Evolutionary conservation across 53 echinoderm and acorn worm species (phyloP), one percentile per base, ranked within the genome.

Genomic region (Hippasteria phrygiana): DNA sequence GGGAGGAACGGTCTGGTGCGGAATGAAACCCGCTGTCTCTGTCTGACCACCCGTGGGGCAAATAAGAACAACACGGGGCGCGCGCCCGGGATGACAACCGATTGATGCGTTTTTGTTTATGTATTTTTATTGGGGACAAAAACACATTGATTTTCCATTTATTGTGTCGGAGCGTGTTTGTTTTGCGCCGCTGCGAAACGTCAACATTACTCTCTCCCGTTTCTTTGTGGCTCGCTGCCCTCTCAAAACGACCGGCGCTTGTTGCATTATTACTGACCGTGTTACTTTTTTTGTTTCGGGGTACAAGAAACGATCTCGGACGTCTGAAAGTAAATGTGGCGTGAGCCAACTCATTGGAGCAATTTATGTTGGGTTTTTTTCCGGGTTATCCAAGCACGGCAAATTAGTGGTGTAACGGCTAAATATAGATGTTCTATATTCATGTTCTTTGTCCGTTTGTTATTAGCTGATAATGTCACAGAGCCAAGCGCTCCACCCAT

Each of bases 71-170:
- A 51, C 33, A 51, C 13, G 11, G 48, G 14, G 31, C 13, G 67
- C 67, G 67, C 67, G 67, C 13, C 16, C 53, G 29, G 29, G 31
- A 22, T 46, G 51, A 34, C 76, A 53, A 53, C 76, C 47, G 48
- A 29, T 31, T 28, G 46, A 75, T 31, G 33, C 29, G 76, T 48
- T 50, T 69, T 50, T 76, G 76, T 76, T 76, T 76, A 76, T 76
- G 51, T 76, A 34, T 76, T 76, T 76, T 76, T 53, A 76, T 76
- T 76, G 48, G 35, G 48, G 51, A 76, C 76, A 76, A 47, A 76
- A 32, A 50, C 53, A 43, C 76, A 76, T 76, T 76, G 76, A 76
- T 76, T 54, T 43, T 76, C 35, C 76, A 33, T 76, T 35, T 76
- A 53, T 76, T 76, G 76, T 53, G 76, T 76, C 76, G 33, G 28